Evolutionary conservation across 2,888 invertebrate genomes (phyloP), one percentile per base, ranked within the genome.

Genomic region (Hoplodrina blanda): DNA sequence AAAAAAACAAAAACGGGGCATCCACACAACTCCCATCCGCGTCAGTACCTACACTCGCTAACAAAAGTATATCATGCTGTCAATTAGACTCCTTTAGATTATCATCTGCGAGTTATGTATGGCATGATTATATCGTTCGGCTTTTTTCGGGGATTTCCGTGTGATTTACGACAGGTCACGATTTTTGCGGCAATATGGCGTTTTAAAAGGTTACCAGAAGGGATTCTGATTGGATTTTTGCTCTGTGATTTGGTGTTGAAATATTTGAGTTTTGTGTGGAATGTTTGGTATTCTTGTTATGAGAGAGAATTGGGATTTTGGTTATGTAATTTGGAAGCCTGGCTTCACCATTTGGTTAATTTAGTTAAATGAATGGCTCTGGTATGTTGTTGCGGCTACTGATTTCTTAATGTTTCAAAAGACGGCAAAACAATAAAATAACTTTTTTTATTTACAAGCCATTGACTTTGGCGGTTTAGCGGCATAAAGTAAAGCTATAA

Each of bases 11-110:
- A 77, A 76, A 19, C 62, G 60, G 66, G 77, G 25, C 69, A 72
- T 80, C 82, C 79, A 78, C 59, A 69, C 68, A 59, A 69, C 55
- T 74, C 62, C 65, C 25, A 68, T 76, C 74, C 59, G 46, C 62
- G 71, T 73, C 78, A 73, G 85, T 83, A 87, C n/a, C n/a, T n/a
- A n/a, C 87, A 83, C 49, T 84, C 83, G 76, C 67, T 60, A 61
- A 84, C 88, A 87, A 85, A 90, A 88, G 88, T 91, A 89, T 89
- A 91, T 91, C 91, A 86, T 88, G 74, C 91, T 92, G 93, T 93
- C 93, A 93, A 93, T 93, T 93, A 93, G 89, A 84, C 78, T 83
- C 78, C 83, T 87, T 79, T 75, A 90, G 92, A 91, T 92, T 89
- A 92, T 85, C 89, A 91, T 92, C 92, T 85, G 70, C 61, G 77